These are phyloP conservation scores for Craterocephalus amniculus DNA, from an alignment of 2,797 vertebrate genomes.

Conservation along the genomic window DNA sequence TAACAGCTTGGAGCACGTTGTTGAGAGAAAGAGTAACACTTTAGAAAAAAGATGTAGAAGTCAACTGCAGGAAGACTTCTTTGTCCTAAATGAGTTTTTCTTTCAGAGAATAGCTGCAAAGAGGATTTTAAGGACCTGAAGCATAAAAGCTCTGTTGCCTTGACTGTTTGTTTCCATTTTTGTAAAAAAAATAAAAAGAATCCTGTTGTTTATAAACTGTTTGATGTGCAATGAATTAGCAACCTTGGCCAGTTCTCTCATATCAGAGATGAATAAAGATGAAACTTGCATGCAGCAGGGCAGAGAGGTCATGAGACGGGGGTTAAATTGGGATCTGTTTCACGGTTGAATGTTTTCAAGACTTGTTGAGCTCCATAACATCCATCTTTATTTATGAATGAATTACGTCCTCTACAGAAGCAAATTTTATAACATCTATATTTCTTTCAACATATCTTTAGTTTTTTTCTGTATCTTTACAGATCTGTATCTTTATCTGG, in stretches of 20 bases:
- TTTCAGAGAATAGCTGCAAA: not conserved
- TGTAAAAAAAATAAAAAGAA: no score
- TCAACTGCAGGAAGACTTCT: not conserved
- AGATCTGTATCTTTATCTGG: not conserved
- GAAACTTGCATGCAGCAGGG: not conserved
- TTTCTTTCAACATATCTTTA: not conserved
- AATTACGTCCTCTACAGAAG: not conserved
- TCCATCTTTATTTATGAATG: not conserved
- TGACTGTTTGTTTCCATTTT: no score
- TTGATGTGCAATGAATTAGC: no score
- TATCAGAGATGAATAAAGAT: no score
- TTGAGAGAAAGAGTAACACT: constrained; percentile 16
- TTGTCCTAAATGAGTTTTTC: constrained; percentile 34
- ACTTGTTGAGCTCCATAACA: not conserved
- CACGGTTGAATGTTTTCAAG: not conserved
- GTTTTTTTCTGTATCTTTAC: not conserved
- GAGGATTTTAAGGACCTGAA: not conserved
- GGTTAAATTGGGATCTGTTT: not conserved
- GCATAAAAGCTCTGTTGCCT: no score
- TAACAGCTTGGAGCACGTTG: constrained; percentile 9
- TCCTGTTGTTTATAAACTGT: no score
- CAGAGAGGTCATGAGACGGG: no score
- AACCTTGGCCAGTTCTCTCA: no score
- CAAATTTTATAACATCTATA: not conserved
- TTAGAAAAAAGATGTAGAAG: constrained; percentile 17